Evolutionary conservation across 2,888 invertebrate genomes (phyloP).

Genomic region (Drosophila paracracens): DNA sequence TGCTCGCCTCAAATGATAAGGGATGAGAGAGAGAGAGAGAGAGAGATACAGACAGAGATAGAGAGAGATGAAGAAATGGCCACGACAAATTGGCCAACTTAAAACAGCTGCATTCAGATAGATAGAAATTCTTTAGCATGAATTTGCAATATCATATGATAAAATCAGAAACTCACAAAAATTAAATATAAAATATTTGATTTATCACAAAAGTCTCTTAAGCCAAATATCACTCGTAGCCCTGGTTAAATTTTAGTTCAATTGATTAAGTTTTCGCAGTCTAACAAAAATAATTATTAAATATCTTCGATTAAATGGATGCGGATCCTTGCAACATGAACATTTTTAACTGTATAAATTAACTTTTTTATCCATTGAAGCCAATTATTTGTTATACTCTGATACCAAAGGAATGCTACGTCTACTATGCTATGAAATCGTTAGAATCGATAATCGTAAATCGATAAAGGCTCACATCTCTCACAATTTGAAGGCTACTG

Average conservation of each 20-base stretch:
- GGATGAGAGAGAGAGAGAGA: neutral
- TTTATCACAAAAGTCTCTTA: neutral
- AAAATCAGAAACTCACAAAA: neutral
- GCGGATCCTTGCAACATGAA: neutral
- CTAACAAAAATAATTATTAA: neutral
- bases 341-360: neutral
- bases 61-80: neutral
- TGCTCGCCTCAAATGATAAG: slow-evolving; percentile 17
- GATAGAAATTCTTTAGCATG: slow-evolving; percentile 7
- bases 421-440: too few species aligned
- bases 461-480: too few species aligned
- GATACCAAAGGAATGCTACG: too few species aligned
- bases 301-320: too few species aligned
- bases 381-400: neutral
- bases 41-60: neutral
- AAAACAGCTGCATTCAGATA: slow-evolving; percentile 6
- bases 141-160: neutral
- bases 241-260: neutral
- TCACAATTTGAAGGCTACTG: too few species aligned
- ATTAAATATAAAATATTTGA: neutral
- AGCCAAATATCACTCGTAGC: neutral
- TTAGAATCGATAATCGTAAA: too few species aligned
- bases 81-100: slow-evolving; percentile 20
- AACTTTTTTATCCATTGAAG: neutral
- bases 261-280: neutral